Evolutionary conservation across 2,797 vertebrate genomes (phyloP), one percentile per base, ranked within the genome.

Genomic region (Alca torda): DNA sequence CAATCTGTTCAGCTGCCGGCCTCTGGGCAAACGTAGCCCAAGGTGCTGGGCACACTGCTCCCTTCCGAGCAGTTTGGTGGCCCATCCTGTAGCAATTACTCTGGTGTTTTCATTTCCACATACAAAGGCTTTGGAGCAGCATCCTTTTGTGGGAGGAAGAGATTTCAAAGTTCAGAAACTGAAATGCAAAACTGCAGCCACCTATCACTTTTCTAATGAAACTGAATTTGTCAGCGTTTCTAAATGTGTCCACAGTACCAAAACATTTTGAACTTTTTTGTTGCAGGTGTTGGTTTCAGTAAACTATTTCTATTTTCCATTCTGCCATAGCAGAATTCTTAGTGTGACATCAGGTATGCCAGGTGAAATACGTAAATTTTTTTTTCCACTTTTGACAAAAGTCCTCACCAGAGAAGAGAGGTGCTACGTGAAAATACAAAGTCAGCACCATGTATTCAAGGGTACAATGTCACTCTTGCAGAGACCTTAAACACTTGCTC

Each of bases 1-100:
- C 93, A 95, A 77, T 96, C 96, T 96, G 94, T 96, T 97, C 78
- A 80, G 85, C 72, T 90, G 86, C 89, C 45, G 16, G 93, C 65
- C 43, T 78, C 30, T 85, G 46, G n/a, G 92, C 83, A 80, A 93
- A 82, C 28, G n/a, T 56, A 90, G 89, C 89, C 94, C 56, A 75
- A 93, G 90, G 87, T 93, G 60, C 89, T 86, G 85, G 83, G 35
- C 20, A 51, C 1, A 1, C 64, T 68, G 75, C 60, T 60, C 85
- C 56, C 45, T 84, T 93, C 57, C 41, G 54, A 87, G 80, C 80
- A 28, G 28, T 87, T 88, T 26, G 4, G 68, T 18, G 48, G 84
- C 72, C 60, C 31, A 26, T 89, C 80, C 80, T 79, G 25, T 50
- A 73, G 72, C 57, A 81, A 75, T 90, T 90, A 39, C 43, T 89